Percentiles rank a stretch among this genome's conserved stretches.
Conservation (phyloP, 2,113 vertebrate species). For the Accipiter virgatus region DNA sequence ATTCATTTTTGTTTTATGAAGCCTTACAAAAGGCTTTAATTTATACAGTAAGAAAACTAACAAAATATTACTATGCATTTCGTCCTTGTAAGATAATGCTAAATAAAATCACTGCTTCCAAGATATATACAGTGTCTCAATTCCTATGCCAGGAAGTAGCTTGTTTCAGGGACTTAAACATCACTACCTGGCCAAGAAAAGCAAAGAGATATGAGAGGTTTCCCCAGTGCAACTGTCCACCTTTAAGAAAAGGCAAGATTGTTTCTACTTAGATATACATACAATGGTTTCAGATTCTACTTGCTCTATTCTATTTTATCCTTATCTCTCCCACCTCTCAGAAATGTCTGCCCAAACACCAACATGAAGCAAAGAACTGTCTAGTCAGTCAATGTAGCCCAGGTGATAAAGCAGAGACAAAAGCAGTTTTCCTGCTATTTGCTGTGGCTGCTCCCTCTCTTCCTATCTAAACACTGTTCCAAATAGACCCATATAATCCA, state of each 20-base stretch:
- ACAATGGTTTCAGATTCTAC: not conserved
- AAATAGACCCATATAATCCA: not conserved
- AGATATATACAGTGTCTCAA: not conserved
- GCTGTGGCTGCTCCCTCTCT: not conserved
- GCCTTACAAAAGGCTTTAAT: not conserved
- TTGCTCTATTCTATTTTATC: not conserved
- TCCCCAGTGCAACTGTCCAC: not conserved
- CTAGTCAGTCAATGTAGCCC: fast-evolving
- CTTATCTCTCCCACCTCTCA: not conserved
- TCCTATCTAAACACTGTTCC: not conserved
- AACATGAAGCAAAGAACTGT: not conserved
- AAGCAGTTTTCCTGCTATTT: not conserved
- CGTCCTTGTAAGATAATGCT: not conserved
- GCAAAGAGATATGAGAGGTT: not conserved
- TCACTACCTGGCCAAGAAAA: not conserved
- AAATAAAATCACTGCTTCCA: not conserved
- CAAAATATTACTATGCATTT: not conserved
- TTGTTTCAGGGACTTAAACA: not conserved
- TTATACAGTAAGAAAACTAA: not conserved
- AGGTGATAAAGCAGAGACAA: not conserved
- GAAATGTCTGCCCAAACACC: not conserved
- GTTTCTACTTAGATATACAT: not conserved
- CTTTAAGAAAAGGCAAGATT: not conserved
- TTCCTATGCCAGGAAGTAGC: not conserved
- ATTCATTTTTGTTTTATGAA: not conserved